These are phyloP conservation scores for Lophotis ruficrista DNA, from an alignment of 2,113 vertebrate genomes.

Conservation along the genomic window DNA sequence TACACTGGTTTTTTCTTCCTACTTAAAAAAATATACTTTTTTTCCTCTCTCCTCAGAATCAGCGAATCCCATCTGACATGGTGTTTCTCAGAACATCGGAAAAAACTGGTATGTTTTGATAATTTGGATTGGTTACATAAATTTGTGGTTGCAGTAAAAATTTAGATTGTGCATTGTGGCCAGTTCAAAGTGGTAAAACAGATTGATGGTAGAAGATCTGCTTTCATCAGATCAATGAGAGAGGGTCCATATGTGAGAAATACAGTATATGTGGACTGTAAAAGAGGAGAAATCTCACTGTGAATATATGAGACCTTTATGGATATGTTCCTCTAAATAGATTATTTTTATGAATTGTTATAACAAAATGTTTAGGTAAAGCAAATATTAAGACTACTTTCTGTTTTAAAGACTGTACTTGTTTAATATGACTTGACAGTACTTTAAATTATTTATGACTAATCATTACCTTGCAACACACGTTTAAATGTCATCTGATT, in stretches of 20 bases:
- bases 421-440: background rate
- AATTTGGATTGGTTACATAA: background rate
- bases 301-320: fast-evolving
- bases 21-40: background rate
- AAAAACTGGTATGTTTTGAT: constrained; percentile 79
- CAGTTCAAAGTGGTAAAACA: background rate
- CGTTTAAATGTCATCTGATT: background rate
- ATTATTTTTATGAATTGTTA: background rate
- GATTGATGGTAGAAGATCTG: background rate
- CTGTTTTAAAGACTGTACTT: background rate
- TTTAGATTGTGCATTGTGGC: background rate
- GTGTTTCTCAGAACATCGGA: constrained; percentile 84
- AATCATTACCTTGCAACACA: background rate
- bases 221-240: background rate
- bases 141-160: background rate
- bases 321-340: background rate
- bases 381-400: background rate
- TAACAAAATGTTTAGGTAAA: background rate
- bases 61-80: constrained; percentile 85
- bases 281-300: background rate
- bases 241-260: background rate
- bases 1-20: constrained; percentile 28
- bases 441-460: background rate
- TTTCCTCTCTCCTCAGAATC: constrained; percentile 67
- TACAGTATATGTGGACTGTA: background rate